phyloP scores from a whole-genome alignment of 2,888 invertebrate species.

The Sisyra nigra region DNA sequence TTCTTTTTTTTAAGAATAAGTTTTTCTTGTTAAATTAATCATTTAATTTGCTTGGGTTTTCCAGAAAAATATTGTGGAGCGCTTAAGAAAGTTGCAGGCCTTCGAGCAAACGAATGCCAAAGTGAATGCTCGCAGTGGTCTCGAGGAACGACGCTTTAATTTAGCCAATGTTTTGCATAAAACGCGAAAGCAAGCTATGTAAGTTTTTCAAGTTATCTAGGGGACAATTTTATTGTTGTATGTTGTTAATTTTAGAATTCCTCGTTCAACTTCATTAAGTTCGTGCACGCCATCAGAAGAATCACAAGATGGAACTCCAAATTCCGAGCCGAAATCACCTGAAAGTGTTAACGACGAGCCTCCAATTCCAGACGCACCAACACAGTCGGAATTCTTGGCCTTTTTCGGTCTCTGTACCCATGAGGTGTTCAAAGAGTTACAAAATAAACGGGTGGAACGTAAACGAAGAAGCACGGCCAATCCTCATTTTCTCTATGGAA shows the following conservation, averaged over 20 bases:
- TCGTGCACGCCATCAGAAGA: conserved; percentile 23
- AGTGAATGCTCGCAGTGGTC: conserved; percentile 20
- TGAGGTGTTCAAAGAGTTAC: conserved; percentile 29
- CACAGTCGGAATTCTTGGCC: conserved; percentile 27
- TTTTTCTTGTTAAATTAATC: neutral
- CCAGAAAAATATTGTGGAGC: conserved; percentile 23
- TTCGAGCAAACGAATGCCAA: conserved; percentile 22
- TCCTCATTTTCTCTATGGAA: conserved; percentile 36
- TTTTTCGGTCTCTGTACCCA: conserved; percentile 31
- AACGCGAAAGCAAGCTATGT: conserved; percentile 22
- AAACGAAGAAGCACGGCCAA: conserved; percentile 36
- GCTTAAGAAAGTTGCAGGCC: conserved; percentile 21
- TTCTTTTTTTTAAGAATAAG: neutral
- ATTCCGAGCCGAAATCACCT: conserved; percentile 19
- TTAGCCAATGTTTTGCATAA: conserved; percentile 22
- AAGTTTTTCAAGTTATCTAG: no score
- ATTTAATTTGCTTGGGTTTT: conserved; percentile 9
- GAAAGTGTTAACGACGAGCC: conserved; percentile 19
- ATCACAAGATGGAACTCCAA: conserved; percentile 18
- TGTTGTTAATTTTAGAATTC: conserved; percentile 14
- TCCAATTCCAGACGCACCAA: conserved; percentile 18
- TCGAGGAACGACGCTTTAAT: conserved; percentile 23
- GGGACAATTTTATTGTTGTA: neutral
- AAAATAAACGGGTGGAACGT: conserved; percentile 32
- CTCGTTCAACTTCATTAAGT: conserved; percentile 20